Conservation (phyloP, 2,797 vertebrate species). For the Phrynocephalus vlangalii region DNA sequence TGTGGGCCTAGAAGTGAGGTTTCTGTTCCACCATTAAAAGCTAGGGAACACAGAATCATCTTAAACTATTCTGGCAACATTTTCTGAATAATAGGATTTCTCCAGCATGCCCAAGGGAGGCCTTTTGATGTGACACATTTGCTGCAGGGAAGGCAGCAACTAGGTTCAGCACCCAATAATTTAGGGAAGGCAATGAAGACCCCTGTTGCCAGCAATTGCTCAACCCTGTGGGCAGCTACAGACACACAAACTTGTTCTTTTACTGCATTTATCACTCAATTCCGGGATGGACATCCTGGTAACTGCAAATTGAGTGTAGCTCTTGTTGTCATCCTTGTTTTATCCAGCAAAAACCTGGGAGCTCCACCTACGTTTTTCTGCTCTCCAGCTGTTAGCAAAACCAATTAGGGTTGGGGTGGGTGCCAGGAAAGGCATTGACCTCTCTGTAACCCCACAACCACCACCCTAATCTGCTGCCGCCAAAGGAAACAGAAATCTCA, state of each 20-base stretch:
- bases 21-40: not conserved
- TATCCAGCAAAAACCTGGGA: not conserved
- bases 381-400: not conserved
- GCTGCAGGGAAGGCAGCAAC: too few relatives aligned
- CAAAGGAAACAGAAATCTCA: not conserved
- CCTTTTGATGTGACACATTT: not conserved
- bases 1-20: not conserved
- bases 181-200: too few relatives aligned
- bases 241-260: too few relatives aligned
- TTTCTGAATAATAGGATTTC: not conserved
- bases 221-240: too few relatives aligned
- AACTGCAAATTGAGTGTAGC: too few relatives aligned
- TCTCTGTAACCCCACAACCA: too few relatives aligned
- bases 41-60: too few relatives aligned
- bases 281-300: not conserved
- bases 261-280: too few relatives aligned
- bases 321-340: too few relatives aligned
- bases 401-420: not conserved
- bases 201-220: too few relatives aligned
- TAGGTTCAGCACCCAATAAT: too few relatives aligned
- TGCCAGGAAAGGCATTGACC: not conserved
- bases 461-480: not conserved
- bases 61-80: not conserved
- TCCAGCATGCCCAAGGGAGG: not conserved
- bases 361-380: not conserved